phyloP scores from a whole-genome alignment of 2,888 invertebrate genomes.

The Chymomyza procnemis region DNA sequence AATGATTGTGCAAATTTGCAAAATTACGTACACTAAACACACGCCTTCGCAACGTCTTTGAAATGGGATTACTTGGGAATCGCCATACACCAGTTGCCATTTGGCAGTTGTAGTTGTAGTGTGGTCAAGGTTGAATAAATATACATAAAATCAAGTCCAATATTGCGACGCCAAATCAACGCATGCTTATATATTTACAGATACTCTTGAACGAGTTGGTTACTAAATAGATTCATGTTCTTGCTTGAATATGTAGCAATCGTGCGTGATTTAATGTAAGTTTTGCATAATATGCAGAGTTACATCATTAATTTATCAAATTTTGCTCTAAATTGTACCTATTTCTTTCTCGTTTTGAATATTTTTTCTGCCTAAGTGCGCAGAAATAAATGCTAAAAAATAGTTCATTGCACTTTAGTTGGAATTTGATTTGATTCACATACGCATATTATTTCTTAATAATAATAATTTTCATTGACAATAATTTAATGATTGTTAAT shows the following conservation, averaged over 20 bases:
- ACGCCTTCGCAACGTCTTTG: neutral
- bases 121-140: constrained; percentile 38
- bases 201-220: neutral
- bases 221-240: neutral
- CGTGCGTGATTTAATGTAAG: neutral
- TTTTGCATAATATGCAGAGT: too few species aligned
- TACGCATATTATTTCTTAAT: too few species aligned
- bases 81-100: neutral
- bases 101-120: neutral
- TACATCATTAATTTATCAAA: too few species aligned
- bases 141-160: constrained; percentile 9
- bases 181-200: neutral
- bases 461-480: too few species aligned
- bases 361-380: too few species aligned
- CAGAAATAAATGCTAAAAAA: too few species aligned
- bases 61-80: neutral
- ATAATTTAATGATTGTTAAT: too few species aligned
- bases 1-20: constrained; percentile 18
- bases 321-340: too few species aligned
- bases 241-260: neutral
- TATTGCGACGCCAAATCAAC: constrained; percentile 1
- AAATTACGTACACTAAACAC: constrained; percentile 19
- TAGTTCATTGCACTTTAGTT: too few species aligned
- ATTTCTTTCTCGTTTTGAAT: too few species aligned
- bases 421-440: too few species aligned